Evolutionary conservation across 2,797 vertebrate species (phyloP), one percentile per base, ranked within the genome.

Genomic region (Pseudochromis fuscus): DNA sequence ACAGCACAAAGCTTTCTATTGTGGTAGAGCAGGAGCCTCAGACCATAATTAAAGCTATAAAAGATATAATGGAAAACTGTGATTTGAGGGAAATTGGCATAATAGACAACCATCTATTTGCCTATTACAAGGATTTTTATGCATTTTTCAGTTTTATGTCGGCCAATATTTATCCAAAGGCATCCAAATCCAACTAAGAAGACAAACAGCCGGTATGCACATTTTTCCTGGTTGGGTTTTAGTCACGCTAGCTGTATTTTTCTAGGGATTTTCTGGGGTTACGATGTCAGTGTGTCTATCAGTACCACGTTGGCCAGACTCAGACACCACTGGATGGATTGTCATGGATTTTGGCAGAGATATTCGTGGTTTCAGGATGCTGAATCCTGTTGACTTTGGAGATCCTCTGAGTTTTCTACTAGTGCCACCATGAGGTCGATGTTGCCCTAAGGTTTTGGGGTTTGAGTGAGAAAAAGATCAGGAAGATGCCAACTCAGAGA

Each of bases 1-100:
- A n/a, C 38, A 63, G 50, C 23, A 53, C 33, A 57, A 25, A 8
- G 21, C 27, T 57, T 31, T 71, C 11, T 27, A 12, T 23, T 59
- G 66, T 67, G 40, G 55, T 70, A 15, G 4, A 50, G 23, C 42
- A 50, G 25, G 27, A 65, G 30, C 24, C 44, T 65, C 31, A 71
- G 48, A 67, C 23, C 13, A 33, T 64, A 42, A 55, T 48, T 71
- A 51, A 56, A 56, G 23, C 50, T 23, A 3, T 25, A 31, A 66
- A 72, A 57, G 1, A 60, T 38, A 55, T 27, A 25, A 70, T 21
- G 33, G 52, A 67, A 58, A 69, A 13, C 42, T 33, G 25, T 44
- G 30, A 65, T 50, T n/a, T 15, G 16, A 59, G 52, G 48, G 52
- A 56, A 63, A 24, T 8, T 9, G 28, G 13, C 0, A 13, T 27